Conservation (phyloP, 2,113 vertebrate genomes). For the Leucopsar rothschildi region DNA sequence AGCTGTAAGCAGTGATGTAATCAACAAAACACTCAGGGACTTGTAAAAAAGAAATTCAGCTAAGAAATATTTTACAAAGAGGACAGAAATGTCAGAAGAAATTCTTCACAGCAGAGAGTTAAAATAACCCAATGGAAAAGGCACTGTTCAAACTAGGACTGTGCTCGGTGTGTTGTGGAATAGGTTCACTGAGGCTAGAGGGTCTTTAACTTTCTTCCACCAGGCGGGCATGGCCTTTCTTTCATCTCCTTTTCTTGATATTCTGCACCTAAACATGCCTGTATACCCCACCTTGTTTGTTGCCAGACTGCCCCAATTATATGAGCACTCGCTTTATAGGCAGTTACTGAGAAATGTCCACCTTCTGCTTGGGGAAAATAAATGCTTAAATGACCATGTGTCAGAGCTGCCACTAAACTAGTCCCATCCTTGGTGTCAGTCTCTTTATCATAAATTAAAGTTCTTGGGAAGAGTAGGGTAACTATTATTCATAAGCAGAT, state of each 20-base stretch:
- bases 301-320: not conserved
- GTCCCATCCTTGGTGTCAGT: not conserved
- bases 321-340: not conserved
- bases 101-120: not conserved
- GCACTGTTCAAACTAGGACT: not conserved
- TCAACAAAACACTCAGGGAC: not conserved
- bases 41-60: not conserved
- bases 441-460: not conserved
- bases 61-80: not conserved
- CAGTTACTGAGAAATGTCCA: not conserved
- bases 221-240: not conserved
- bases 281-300: not conserved
- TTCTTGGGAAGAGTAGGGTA: not conserved
- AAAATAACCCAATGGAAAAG: not conserved
- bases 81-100: not conserved
- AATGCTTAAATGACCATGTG: not conserved
- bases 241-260: not conserved
- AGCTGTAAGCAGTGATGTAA: not conserved
- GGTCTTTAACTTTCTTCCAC: not conserved
- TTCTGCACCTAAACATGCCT: not conserved
- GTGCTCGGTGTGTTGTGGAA: not conserved
- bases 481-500: not conserved
- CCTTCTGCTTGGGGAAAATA: not conserved
- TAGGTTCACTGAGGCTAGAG: not conserved
- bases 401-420: not conserved